Conservation (phyloP, 2,113 vertebrate genomes). For the Chinchilla lanigera region DNA sequence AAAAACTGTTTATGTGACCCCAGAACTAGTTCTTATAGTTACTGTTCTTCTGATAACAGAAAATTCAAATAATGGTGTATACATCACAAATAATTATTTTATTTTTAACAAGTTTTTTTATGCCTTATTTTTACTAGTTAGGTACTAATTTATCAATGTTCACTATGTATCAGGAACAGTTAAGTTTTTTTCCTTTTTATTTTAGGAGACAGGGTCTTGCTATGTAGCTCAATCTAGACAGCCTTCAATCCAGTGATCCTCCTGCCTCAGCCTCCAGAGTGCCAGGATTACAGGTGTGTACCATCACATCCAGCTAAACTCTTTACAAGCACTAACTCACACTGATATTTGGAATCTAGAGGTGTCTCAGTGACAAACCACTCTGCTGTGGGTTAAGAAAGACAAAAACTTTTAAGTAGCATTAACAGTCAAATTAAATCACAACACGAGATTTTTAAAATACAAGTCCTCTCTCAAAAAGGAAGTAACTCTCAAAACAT, state of each 20-base stretch:
- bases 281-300: background rate
- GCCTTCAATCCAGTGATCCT: background rate
- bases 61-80: conserved; percentile 33
- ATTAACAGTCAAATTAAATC: conserved; percentile 23
- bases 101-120: background rate
- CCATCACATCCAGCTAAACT: background rate
- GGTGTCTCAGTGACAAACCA: conserved; percentile 89
- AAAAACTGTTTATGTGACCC: background rate
- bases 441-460: conserved; percentile 32
- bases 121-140: conserved; percentile 7
- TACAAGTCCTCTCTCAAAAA: conserved; percentile 4
- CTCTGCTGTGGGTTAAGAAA: background rate
- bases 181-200: background rate
- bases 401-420: background rate
- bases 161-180: background rate
- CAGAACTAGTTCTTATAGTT: background rate
- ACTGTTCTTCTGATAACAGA: conserved; percentile 32
- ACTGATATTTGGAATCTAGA: conserved; percentile 90
- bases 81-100: conserved; percentile 8
- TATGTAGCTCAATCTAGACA: background rate
- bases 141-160: conserved; percentile 20
- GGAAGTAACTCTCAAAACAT: background rate
- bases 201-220: background rate
- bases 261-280: background rate
- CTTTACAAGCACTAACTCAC: background rate